Evolutionary conservation across 2,888 invertebrate genomes (phyloP), one percentile per base, ranked within the genome.

Genomic region (Lysandra bellargus): DNA sequence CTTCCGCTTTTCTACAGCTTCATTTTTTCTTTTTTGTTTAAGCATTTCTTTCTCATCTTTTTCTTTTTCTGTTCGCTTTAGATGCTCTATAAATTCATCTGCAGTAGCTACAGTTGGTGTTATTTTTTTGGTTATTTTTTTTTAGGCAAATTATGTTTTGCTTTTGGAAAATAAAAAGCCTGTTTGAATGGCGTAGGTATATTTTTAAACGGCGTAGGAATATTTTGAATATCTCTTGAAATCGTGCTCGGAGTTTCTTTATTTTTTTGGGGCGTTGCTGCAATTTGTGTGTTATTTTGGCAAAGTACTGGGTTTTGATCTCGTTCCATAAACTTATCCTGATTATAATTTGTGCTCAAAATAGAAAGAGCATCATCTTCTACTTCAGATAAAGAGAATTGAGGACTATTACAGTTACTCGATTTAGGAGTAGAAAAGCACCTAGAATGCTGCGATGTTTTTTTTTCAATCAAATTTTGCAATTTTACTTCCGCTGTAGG

Each of bases 121-220:
- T 33, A 72, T 37, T 72, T 72, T 72, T 37, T 72, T 72, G 37
- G 17, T 17, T 72, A 37, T 72, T 72, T 37, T 72, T 72, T 72
- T 72, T 72, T 72, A 33, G 37, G 33, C 33, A 17, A 14, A 37
- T 72, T 72, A 23, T 40, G 57, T 57, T 57, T 57, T 57, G 57
- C 37, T 37, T 72, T 17, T 33, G 72, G 37, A 72, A 72, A 72
- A 72, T 72, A 72, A 37, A 72, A 72, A 17, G 72, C 72, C 17
- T 72, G 9, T 72, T 72, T 72, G 37, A 72, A 72, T 37, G 72
- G 72, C 37, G 72, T 72, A 33, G 72, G 37, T 37, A 72, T 72
- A 37, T 57, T 57, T 57, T 57, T 57, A 57, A 57, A 57, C 57
- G 57, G 57, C 57, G 57, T 57, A 57, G 57, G 57, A 57, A 57